Base-by-base conservation (phyloP, 2,797 vertebrate genomes). In the Diglossa cyanea region DNA sequence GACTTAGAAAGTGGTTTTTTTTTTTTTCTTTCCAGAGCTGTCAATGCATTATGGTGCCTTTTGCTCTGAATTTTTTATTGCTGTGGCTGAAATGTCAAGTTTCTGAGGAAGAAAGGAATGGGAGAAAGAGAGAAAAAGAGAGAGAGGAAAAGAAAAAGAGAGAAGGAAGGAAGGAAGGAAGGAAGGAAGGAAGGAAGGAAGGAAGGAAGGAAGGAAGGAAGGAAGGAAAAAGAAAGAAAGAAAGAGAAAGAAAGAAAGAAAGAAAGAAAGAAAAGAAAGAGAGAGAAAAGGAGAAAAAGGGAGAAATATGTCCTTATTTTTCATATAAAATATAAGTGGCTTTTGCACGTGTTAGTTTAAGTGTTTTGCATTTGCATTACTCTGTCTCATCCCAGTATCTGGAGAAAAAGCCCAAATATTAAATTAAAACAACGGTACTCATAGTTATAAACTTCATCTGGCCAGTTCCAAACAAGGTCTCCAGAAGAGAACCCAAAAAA, bases 261-360 rank as follows among this genome's bases (percentile, higher is more conserved):
- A 3, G 14, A 26, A 48, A 3, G 14, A 26, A 26, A 9, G 7
- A 18, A 18, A 26, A 26, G 28, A 51, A 51, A 6, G 17, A 51
- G 11, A 30, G 17, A 5, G 7, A 13, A 13, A 39, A 39, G 13
- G 39, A 39, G 6, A 39, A 14, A 14, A 39, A 39, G 39, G 13
- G 13, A 39, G 39, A 39, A 39, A 39, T 14, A 40, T 11, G 1
- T 37, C 31, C 31, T 55, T 33, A 21, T 55, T 55, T 55, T 55
- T 23, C 20, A 89, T 51, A 25, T n/a, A 66, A 78, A 68, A 89
- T 51, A 25, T n/a, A 66, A 78, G 71, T 45, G 26, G 17, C 6
- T 83, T 91, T 90, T 76, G 37, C 63, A 95, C 55, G 73, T 90
- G 74, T 88, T 79, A 40, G 60, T 88, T 87, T 65, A 88, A 84